These are phyloP conservation scores for Schrankia costaestrigalis DNA, from an alignment of 2,888 invertebrate species.

Conservation along the genomic window DNA sequence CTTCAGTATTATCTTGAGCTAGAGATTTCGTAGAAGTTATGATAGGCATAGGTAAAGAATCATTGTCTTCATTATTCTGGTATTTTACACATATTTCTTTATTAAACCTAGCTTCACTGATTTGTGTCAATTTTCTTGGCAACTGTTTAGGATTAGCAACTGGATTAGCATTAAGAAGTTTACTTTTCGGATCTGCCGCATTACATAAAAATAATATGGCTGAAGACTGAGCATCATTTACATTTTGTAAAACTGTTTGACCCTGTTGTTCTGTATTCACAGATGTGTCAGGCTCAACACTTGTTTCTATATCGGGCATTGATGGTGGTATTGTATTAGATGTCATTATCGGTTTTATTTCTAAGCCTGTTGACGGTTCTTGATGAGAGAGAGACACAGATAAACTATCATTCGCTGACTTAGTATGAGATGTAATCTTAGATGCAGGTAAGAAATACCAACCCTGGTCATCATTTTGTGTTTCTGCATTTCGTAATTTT, in stretches of 20 bases:
- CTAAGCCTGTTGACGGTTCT: too few species aligned
- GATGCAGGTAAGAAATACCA: too few species aligned
- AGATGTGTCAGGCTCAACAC: not conserved
- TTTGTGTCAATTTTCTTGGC: constrained; percentile 38
- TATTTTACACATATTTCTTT: constrained; percentile 6
- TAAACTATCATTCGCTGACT: too few species aligned
- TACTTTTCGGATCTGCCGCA: constrained; percentile 23
- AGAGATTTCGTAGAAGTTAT: constrained; percentile 59
- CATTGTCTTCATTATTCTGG: constrained; percentile 13
- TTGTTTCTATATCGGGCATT: too few species aligned
- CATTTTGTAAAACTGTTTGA: not conserved
- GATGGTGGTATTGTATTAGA: too few species aligned
- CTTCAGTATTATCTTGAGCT: constrained; percentile 22
- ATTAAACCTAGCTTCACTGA: constrained; percentile 14
- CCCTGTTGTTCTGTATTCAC: not conserved
- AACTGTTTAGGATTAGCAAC: constrained; percentile 67
- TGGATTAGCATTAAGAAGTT: constrained; percentile 51
- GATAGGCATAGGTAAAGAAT: constrained; percentile 45
- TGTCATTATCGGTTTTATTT: too few species aligned
- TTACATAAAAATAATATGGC: constrained; percentile 15
- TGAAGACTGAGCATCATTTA: not conserved
- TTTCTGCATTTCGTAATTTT: constrained; percentile 32
- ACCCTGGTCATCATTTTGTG: constrained; percentile 26
- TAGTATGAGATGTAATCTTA: too few species aligned
- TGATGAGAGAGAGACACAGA: too few species aligned